These are phyloP conservation scores for Numenius arquata DNA, from an alignment of 2,113 vertebrate species.

Conservation along the genomic window DNA sequence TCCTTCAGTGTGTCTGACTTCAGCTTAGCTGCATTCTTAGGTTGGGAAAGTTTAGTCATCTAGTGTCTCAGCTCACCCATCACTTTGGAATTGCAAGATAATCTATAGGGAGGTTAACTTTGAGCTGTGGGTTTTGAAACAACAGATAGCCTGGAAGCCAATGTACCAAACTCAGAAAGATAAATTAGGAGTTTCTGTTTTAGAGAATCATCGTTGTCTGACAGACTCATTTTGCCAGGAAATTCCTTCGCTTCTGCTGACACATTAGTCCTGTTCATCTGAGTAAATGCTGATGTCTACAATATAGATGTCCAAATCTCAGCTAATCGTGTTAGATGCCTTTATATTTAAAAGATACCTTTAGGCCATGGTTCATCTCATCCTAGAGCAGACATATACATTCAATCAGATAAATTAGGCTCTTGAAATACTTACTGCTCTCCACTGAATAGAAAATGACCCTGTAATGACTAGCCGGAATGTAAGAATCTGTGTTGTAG, in stretches of 20 bases:
- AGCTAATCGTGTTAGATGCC: not conserved
- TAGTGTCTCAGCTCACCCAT: not conserved
- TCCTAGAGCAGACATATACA: not conserved
- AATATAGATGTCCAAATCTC: constrained; percentile 20
- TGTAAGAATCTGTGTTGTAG: not conserved
- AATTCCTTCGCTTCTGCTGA: constrained; percentile 6
- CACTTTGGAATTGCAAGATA: not conserved
- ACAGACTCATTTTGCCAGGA: not conserved
- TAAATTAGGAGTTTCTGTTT: not conserved
- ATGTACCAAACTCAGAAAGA: not conserved
- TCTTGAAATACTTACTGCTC: constrained; percentile 19
- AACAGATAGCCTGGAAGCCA: not conserved
- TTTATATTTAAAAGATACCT: constrained; percentile 16
- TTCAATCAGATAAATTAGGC: constrained; percentile 17
- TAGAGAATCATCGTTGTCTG: not conserved
- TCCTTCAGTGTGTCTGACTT: not conserved
- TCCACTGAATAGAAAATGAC: constrained; percentile 23
- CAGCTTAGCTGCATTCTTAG: not conserved
- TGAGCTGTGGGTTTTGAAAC: not conserved
- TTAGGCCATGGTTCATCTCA: constrained; percentile 15
- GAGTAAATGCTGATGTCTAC: not conserved
- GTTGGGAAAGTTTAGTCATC: not conserved
- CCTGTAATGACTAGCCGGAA: constrained; percentile 3
- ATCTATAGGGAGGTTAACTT: not conserved
- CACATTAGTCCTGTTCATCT: not conserved